phyloP scores from a whole-genome alignment of 2,888 invertebrate genomes.

The Peribatodes rhomboidaria region DNA sequence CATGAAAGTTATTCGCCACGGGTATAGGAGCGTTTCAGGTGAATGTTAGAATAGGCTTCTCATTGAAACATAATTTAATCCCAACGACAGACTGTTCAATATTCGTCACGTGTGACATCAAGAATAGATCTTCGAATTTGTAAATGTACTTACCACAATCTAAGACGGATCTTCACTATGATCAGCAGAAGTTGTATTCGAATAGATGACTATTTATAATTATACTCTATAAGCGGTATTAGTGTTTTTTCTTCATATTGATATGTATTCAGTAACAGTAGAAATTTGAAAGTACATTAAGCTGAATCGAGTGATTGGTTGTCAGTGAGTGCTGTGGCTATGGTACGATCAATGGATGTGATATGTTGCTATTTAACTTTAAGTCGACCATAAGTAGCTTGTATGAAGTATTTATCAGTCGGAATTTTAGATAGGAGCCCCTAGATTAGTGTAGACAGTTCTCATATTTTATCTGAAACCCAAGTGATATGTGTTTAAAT shows the following conservation, averaged over 20 bases:
- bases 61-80: not conserved
- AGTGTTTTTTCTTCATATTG: constrained; percentile 35
- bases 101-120: not conserved
- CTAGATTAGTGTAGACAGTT: constrained; percentile 70
- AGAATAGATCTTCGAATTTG: constrained; percentile 32
- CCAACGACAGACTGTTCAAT: not conserved
- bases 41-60: too few relatives aligned
- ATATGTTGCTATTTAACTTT: constrained; percentile 79
- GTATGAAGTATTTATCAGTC: constrained; percentile 83
- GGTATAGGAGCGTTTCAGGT: too few relatives aligned
- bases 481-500: constrained; percentile 60
- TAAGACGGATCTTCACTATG: constrained; percentile 10
- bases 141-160: constrained; percentile 38
- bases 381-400: constrained; percentile 71
- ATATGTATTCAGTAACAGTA: constrained; percentile 43
- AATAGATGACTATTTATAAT: constrained; percentile 38
- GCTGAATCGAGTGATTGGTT: constrained; percentile 48
- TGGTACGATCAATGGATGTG: constrained; percentile 80
- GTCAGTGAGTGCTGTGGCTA: constrained; percentile 69
- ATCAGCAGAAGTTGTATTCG: constrained; percentile 35
- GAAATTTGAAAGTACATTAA: constrained; percentile 51
- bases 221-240: constrained; percentile 32
- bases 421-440: constrained; percentile 80
- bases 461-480: constrained; percentile 69
- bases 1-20: too few relatives aligned